These are phyloP conservation scores for Drosophila robusta DNA, from an alignment of 2,888 invertebrate genomes.

Conservation along the genomic window DNA sequence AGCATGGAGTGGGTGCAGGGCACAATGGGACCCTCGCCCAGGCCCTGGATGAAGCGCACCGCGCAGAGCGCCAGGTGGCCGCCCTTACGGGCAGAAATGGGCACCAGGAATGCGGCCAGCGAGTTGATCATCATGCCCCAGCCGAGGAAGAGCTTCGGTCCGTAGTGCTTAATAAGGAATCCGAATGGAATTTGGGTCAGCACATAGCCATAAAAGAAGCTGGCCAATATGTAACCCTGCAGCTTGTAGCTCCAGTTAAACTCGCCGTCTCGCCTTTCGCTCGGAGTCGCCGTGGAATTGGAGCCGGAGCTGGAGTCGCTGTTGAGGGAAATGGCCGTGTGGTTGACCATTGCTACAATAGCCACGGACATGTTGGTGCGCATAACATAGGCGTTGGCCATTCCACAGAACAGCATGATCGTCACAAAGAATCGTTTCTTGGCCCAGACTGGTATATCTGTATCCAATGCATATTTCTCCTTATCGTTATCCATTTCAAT, in stretches of 20 bases:
- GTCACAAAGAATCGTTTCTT: slow-evolving; percentile 23
- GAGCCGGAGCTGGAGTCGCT: slow-evolving; percentile 81
- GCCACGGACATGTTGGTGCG: neutral
- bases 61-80: slow-evolving; percentile 90
- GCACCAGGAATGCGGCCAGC: slow-evolving; percentile 93
- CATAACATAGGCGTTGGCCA: slow-evolving; percentile 87
- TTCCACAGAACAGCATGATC: slow-evolving; percentile 92
- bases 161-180: slow-evolving; percentile 94
- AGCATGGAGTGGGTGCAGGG: slow-evolving; percentile 96
- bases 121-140: slow-evolving; percentile 95
- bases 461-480: neutral
- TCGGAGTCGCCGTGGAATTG: slow-evolving; percentile 29
- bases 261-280: slow-evolving; percentile 87
- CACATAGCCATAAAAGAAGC: slow-evolving; percentile 97
- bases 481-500: neutral
- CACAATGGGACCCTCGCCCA: slow-evolving; percentile 91
- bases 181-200: slow-evolving; percentile 95
- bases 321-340: slow-evolving; percentile 86
- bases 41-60: slow-evolving; percentile 94
- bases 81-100: slow-evolving; percentile 90
- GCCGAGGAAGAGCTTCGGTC: slow-evolving; percentile 94
- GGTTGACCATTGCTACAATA: slow-evolving; percentile 91
- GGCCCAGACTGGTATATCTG: slow-evolving; percentile 1
- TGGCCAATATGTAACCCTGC: slow-evolving; percentile 94
- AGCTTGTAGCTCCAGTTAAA: slow-evolving; percentile 90